A percentile compares a stretch with the other conserved stretches of the same genome.
These are phyloP conservation scores for Cyrtonyx montezumae DNA, from an alignment of 2,113 vertebrate species.

Conservation along the genomic window DNA sequence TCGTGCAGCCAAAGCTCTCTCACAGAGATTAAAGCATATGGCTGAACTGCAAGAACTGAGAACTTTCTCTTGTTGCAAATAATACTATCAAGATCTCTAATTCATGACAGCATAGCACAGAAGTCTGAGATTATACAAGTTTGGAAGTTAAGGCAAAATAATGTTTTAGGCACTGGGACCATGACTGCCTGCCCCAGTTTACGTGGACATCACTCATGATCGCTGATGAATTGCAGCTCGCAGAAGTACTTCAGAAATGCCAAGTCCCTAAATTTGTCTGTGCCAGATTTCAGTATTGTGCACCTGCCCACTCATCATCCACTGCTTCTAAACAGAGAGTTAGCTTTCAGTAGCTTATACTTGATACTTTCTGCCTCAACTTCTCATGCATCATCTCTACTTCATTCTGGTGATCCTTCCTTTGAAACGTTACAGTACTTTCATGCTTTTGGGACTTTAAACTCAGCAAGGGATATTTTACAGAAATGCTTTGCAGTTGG, in stretches of 20 bases:
- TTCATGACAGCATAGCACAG: not conserved
- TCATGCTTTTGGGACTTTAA: not conserved
- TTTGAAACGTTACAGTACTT: not conserved
- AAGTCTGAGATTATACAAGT: not conserved
- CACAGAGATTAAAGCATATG: not conserved
- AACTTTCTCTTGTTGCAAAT: not conserved
- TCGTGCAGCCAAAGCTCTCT: not conserved
- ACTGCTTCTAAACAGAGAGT: not conserved
- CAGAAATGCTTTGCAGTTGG: not conserved
- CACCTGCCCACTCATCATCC: accelerated
- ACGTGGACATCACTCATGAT: not conserved
- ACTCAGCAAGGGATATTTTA: not conserved
- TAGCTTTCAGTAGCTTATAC: not conserved
- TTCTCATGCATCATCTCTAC: not conserved
- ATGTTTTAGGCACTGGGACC: not conserved
- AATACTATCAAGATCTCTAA: not conserved
- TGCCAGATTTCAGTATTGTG: not conserved
- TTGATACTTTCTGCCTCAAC: not conserved
- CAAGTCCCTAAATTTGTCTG: not conserved
- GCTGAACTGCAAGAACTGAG: not conserved
- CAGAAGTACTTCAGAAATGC: not conserved
- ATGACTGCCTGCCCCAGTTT: not conserved
- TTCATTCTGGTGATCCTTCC: not conserved
- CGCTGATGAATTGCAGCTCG: not conserved
- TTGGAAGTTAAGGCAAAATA: not conserved